A percentile compares a stretch with the other conserved stretches of the same genome.
These are phyloP conservation scores for Canis aureus DNA, from an alignment of 2,113 vertebrate species.

Conservation along the genomic window DNA sequence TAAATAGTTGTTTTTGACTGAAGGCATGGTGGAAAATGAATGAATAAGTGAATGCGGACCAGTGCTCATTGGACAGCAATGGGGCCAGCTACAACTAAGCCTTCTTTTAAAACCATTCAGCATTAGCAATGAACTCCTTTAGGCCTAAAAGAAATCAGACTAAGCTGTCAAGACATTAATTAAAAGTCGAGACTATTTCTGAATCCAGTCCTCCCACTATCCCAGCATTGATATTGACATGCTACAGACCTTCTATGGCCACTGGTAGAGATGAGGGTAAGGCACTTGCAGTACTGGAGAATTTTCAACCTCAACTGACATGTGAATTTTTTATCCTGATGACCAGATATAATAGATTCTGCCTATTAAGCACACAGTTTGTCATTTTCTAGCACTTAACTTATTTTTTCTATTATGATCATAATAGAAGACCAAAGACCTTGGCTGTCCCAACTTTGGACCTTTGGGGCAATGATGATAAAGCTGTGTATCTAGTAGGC, in stretches of 20 bases:
- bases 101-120: background rate
- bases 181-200: background rate
- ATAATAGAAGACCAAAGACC: background rate
- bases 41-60: background rate
- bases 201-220: background rate
- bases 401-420: background rate
- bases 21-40: background rate
- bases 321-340: background rate
- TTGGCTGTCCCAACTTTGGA: background rate
- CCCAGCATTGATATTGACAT: background rate
- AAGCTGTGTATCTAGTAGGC: background rate
- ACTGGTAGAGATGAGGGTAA: background rate
- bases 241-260: background rate
- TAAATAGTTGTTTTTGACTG: background rate
- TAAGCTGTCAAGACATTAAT: background rate
- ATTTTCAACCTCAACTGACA: background rate
- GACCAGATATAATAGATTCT: background rate
- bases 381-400: conserved; percentile 6
- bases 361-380: background rate
- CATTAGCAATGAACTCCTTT: background rate
- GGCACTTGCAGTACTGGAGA: background rate
- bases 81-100: background rate
- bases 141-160: conserved; percentile 19
- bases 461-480: background rate
- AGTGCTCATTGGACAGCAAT: background rate